A percentile compares a stretch with the other conserved stretches of the same genome.
phyloP scores from a whole-genome alignment of 2,888 invertebrate species.

The Chalcosyrphus nemorum region DNA sequence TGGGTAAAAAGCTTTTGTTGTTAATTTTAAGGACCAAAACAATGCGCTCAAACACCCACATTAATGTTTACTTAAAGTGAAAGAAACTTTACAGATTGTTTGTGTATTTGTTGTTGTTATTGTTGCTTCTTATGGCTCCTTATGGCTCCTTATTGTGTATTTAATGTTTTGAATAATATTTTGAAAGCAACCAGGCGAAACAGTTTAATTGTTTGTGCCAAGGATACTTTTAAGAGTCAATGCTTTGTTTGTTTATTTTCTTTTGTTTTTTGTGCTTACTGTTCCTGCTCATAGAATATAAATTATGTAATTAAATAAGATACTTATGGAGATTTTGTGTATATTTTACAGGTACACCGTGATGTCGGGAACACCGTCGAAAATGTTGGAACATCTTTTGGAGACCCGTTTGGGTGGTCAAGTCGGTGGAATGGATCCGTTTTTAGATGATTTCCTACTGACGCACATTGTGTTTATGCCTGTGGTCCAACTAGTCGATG shows the following conservation, averaged over 20 bases:
- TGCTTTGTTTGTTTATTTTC: neutral
- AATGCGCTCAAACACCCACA: neutral
- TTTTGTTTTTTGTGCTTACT: neutral
- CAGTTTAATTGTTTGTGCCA: constrained; percentile 24
- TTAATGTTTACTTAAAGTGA: neutral
- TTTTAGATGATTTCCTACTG: constrained; percentile 91
- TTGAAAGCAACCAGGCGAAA: neutral
- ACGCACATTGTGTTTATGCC: constrained; percentile 93
- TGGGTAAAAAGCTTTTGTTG: neutral
- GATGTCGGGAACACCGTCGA: constrained; percentile 93
- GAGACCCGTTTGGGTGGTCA: constrained; percentile 89
- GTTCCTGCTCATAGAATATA: neutral
- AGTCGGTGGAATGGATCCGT: constrained; percentile 86
- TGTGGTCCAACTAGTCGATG: constrained; percentile 87
- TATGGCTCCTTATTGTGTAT: neutral
- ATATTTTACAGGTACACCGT: constrained; percentile 87
- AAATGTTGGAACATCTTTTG: constrained; percentile 92
- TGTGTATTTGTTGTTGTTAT: neutral
- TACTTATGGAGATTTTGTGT: neutral
- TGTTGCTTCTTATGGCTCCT: no score
- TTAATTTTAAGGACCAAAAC: constrained; percentile 18
- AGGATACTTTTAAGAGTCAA: constrained; percentile 1
- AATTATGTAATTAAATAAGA: neutral
- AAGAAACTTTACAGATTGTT: constrained; percentile 25
- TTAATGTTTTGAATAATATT: neutral